These are phyloP conservation scores for Steatornis caripensis DNA, from an alignment of 2,113 vertebrate species.

Conservation along the genomic window DNA sequence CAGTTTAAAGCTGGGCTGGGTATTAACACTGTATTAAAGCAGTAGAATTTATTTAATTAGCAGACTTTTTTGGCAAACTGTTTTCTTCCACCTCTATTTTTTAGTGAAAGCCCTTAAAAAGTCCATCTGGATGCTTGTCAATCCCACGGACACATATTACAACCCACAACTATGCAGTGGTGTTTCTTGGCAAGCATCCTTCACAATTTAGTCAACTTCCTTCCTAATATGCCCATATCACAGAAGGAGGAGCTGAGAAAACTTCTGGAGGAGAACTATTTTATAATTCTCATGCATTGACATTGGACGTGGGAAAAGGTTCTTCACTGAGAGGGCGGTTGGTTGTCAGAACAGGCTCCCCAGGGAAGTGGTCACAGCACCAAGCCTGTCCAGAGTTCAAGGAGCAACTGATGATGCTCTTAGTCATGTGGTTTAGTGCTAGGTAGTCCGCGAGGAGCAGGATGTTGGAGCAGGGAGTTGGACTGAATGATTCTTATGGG, in stretches of 20 bases:
- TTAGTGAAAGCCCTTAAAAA: neutral
- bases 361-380: neutral
- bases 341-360: neutral
- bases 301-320: neutral
- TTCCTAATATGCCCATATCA: neutral
- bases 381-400: neutral
- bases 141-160: neutral
- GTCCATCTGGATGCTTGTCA: neutral
- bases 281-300: neutral
- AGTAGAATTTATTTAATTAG: neutral
- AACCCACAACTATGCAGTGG: neutral
- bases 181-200: neutral
- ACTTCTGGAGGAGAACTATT: neutral
- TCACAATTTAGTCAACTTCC: neutral
- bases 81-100: neutral
- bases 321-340: neutral
- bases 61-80: neutral
- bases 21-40: too few relatives aligned
- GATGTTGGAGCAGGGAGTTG: neutral
- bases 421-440: neutral
- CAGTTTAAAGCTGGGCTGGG: too few relatives aligned
- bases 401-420: neutral
- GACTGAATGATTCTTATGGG: neutral
- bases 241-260: neutral
- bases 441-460: neutral